Percentiles rank a stretch among this genome's conserved stretches.
Evolutionary conservation across 2,888 invertebrate genomes (phyloP).

Genomic region (Bombylius discolor): DNA sequence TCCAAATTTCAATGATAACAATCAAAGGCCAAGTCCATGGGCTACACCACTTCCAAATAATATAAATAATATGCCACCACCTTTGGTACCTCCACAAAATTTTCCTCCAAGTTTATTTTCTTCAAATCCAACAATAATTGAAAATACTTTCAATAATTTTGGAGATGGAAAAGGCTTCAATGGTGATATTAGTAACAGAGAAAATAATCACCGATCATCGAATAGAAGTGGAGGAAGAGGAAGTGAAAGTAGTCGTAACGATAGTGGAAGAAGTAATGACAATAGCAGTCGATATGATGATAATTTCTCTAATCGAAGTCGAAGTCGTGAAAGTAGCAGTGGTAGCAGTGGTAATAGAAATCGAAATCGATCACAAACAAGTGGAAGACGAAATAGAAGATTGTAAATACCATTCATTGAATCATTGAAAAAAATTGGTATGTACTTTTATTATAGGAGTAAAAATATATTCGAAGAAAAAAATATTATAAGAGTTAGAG

Average conservation of each 20-base stretch:
- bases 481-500: no score
- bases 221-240: background rate
- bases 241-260: background rate
- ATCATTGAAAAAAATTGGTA: no score
- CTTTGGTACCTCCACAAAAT: background rate
- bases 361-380: background rate
- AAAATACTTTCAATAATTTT: constrained; percentile 5
- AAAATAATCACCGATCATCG: background rate
- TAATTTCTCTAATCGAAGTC: background rate
- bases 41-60: constrained; percentile 10
- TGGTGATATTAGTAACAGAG: background rate
- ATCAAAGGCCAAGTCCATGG: constrained; percentile 13
- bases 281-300: background rate
- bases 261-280: background rate
- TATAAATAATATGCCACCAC: constrained; percentile 7
- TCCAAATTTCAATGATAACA: constrained; percentile 11
- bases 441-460: no score
- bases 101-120: background rate
- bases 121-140: background rate
- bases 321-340: background rate
- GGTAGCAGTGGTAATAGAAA: background rate
- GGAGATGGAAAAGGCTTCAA: constrained; percentile 1
- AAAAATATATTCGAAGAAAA: no score
- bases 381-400: background rate
- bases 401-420: background rate